A percentile compares a stretch with the other conserved stretches of the same genome.
Conservation (phyloP, 2,113 vertebrate species). For the Esox niger region DNA sequence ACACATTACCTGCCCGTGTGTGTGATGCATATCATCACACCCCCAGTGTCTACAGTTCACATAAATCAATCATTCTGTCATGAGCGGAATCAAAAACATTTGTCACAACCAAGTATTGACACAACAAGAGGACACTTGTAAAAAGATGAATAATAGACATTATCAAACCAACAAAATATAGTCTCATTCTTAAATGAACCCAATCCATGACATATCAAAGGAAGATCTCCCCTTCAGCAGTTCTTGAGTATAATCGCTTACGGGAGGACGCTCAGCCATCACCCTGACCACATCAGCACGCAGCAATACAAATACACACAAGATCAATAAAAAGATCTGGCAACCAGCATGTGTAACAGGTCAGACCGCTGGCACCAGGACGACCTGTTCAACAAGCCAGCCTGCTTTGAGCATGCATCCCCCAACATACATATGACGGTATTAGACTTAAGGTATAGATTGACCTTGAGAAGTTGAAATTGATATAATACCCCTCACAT, state of each 20-base stretch:
- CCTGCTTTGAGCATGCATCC: constrained; percentile 7
- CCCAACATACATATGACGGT: neutral
- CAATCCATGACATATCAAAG: constrained; percentile 51
- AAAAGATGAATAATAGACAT: constrained; percentile 1
- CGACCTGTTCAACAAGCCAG: constrained; percentile 14
- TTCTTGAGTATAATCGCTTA: constrained; percentile 66
- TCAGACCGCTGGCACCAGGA: constrained; percentile 65
- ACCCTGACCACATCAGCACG: constrained; percentile 66
- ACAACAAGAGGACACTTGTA: constrained; percentile 63
- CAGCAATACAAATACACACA: constrained; percentile 68
- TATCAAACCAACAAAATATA: constrained; percentile 37
- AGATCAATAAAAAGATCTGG: constrained; percentile 36
- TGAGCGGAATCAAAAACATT: constrained; percentile 37
- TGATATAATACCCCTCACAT: neutral
- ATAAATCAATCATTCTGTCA: constrained; percentile 63
- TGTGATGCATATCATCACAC: neutral
- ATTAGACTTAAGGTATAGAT: neutral
- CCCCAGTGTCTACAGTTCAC: constrained; percentile 9
- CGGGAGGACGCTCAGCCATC: constrained; percentile 37
- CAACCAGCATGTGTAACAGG: constrained; percentile 36
- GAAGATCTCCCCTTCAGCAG: constrained; percentile 64
- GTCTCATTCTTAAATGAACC: constrained; percentile 26
- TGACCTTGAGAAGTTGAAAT: neutral
- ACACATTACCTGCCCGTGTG: neutral
- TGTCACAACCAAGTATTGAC: constrained; percentile 67